Evolutionary conservation across 2,888 invertebrate genomes (phyloP).

Genomic region (Brachynemurus nebulosus): DNA sequence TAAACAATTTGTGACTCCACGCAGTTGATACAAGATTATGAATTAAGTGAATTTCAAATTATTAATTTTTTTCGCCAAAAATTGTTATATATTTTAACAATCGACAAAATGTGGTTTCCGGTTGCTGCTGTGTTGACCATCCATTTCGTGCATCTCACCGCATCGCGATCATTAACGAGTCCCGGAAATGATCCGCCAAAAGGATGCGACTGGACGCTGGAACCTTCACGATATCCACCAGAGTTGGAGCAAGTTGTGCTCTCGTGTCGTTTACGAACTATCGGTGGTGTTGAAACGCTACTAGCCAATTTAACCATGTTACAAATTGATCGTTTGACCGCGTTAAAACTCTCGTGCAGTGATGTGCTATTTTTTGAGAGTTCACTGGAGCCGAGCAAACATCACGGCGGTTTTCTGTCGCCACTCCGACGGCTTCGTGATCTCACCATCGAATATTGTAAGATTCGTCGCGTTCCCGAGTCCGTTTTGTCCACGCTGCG

Average conservation of each 20-base stretch:
- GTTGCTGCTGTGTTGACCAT: constrained; percentile 16
- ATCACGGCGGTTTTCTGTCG: constrained; percentile 40
- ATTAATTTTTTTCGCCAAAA: no score
- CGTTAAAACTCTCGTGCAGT: constrained; percentile 56
- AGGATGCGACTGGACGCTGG: constrained; percentile 57
- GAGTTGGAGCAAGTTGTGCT: constrained; percentile 38
- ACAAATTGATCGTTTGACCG: constrained; percentile 53
- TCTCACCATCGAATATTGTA: constrained; percentile 60
- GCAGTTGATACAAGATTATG: background rate
- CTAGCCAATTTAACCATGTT: constrained; percentile 53
- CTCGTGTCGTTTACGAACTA: constrained; percentile 56
- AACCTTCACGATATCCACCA: constrained; percentile 39
- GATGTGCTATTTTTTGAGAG: constrained; percentile 62
- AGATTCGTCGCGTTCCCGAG: constrained; percentile 58
- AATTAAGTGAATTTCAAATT: background rate
- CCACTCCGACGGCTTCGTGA: constrained; percentile 50
- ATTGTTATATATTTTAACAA: no score
- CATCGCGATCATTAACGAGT: constrained; percentile 26
- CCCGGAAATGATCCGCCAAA: constrained; percentile 49
- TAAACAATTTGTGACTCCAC: background rate
- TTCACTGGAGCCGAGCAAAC: constrained; percentile 37
- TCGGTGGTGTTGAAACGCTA: constrained; percentile 52
- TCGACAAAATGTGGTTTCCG: constrained; percentile 4
- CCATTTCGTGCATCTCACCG: constrained; percentile 16
- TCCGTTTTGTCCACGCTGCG: constrained; percentile 52